Conservation (phyloP, 2,113 vertebrate species). For the Catharus fuscescens region DNA sequence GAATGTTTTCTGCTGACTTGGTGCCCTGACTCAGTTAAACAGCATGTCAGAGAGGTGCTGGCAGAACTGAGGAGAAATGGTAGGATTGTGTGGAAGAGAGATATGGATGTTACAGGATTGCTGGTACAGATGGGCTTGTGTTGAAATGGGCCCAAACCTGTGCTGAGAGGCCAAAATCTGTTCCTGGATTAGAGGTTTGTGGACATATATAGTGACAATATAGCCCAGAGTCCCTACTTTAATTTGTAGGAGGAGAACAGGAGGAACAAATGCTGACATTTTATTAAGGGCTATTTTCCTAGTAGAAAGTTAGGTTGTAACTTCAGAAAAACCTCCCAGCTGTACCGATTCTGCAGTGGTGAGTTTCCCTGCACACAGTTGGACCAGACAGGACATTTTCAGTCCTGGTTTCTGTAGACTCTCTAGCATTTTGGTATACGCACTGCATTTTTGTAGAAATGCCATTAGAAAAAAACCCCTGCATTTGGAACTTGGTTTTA, state of each 20-base stretch:
- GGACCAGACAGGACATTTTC: background rate
- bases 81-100: background rate
- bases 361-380: background rate
- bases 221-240: background rate
- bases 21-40: background rate
- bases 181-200: background rate
- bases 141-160: background rate
- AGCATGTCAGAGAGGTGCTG: background rate
- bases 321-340: background rate
- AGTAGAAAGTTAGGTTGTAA: background rate
- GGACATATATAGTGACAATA: background rate
- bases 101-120: accelerated
- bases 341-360: background rate
- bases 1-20: background rate
- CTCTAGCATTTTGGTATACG: background rate
- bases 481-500: background rate
- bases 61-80: background rate
- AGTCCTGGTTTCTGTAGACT: background rate
- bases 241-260: background rate
- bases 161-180: background rate
- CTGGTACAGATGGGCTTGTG: background rate
- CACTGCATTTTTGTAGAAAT: background rate
- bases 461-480: accelerated
- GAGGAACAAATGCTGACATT: background rate
- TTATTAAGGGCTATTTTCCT: background rate